phyloP scores from a whole-genome alignment of 2,113 vertebrate genomes.

The Sisor rabdophorus region DNA sequence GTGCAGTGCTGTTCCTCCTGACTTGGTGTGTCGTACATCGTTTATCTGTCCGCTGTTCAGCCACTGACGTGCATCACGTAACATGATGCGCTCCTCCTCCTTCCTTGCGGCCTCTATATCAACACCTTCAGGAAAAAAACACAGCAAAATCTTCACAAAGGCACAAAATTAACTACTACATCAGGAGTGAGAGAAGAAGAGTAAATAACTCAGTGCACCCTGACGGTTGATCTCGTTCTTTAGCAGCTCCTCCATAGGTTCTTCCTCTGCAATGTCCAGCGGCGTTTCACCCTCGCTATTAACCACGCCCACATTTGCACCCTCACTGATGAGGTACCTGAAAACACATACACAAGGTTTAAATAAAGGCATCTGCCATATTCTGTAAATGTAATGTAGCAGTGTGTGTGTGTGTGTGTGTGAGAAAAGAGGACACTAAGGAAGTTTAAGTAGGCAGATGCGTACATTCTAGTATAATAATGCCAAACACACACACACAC shows the following conservation, averaged over 20 bases:
- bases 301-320: slow-evolving; percentile 91
- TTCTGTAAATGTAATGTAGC: too few species aligned
- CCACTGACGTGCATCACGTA: slow-evolving; percentile 94
- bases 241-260: slow-evolving; percentile 96
- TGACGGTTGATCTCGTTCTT: slow-evolving; percentile 96
- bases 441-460: neutral
- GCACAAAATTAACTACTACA: neutral
- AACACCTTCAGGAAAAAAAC: slow-evolving; percentile 71
- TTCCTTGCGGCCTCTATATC: slow-evolving; percentile 96
- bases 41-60: slow-evolving; percentile 95
- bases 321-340: slow-evolving; percentile 94
- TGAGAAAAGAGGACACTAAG: neutral
- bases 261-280: slow-evolving; percentile 96
- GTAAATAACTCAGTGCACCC: slow-evolving; percentile 67
- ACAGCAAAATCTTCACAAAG: neutral
- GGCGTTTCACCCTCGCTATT: slow-evolving; percentile 99
- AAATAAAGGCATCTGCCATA: neutral
- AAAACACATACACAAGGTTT: slow-evolving; percentile 35
- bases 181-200: too few species aligned
- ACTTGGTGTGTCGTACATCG: slow-evolving; percentile 89
- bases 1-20: slow-evolving; percentile 94
- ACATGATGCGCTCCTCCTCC: slow-evolving; percentile 95
- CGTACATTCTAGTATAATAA: neutral
- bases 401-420: neutral
- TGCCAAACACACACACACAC: too few species aligned